These are phyloP conservation scores for Maniola hyperantus DNA, from an alignment of 2,888 invertebrate species.

Conservation along the genomic window DNA sequence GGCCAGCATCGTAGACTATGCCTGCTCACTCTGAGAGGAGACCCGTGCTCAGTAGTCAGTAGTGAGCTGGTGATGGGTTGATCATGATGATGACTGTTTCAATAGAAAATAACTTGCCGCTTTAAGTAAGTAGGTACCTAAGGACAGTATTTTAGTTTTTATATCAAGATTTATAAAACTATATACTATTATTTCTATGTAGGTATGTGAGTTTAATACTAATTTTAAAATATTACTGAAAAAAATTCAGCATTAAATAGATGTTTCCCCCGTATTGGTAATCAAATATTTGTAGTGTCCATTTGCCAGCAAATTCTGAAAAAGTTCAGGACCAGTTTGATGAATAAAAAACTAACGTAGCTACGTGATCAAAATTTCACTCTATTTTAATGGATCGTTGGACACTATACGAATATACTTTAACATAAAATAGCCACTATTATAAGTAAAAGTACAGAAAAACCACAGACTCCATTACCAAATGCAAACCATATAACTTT, in stretches of 20 bases:
- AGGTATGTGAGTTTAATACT: not conserved
- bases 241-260: not conserved
- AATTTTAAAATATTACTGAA: no score
- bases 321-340: not conserved
- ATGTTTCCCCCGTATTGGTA: not conserved
- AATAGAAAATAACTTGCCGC: no score
- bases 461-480: not conserved
- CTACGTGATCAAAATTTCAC: conserved; percentile 2
- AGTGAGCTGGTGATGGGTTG: no score
- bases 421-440: not conserved
- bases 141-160: no score
- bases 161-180: no score
- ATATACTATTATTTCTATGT: not conserved
- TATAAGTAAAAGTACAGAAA: not conserved
- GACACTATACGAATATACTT: not conserved
- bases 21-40: no score
- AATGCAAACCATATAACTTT: not conserved
- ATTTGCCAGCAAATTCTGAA: not conserved
- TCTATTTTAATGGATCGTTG: not conserved
- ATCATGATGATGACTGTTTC: no score
- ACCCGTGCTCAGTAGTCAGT: no score
- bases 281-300: not conserved
- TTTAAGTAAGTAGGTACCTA: no score
- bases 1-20: no score
- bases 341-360: not conserved